These are phyloP conservation scores for Potamilus streckersoni DNA, from an alignment of 1,140 invertebrate species.

Conservation along the genomic window DNA sequence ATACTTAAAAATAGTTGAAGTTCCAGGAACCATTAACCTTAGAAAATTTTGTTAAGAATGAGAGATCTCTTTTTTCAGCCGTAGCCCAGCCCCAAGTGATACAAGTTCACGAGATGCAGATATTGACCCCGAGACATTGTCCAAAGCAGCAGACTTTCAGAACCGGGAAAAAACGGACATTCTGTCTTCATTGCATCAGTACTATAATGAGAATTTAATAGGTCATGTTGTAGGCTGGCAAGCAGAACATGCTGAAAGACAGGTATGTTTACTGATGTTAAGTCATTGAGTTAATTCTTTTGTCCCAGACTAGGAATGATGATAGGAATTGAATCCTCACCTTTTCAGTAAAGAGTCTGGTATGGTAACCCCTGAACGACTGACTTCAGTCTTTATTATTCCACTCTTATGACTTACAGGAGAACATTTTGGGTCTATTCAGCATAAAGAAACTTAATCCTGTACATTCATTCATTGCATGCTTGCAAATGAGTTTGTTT, in stretches of 20 bases:
- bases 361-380: no score
- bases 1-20: neutral
- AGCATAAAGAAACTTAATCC: no score
- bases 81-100: constrained; percentile 69
- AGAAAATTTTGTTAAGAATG: neutral
- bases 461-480: no score
- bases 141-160: constrained; percentile 40
- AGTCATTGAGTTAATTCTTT: neutral
- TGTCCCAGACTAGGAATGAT: no score
- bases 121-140: constrained; percentile 34
- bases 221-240: constrained; percentile 93
- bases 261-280: constrained; percentile 73
- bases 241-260: constrained; percentile 91
- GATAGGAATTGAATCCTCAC: no score
- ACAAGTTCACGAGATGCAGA: constrained; percentile 56
- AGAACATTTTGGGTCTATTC: no score
- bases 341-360: no score
- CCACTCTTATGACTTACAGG: no score
- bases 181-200: constrained; percentile 90
- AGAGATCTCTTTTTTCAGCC: constrained; percentile 36
- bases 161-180: constrained; percentile 68
- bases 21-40: neutral
- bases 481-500: no score
- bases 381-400: no score
- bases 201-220: constrained; percentile 90